A percentile compares a stretch with the other conserved stretches of the same genome.
These are phyloP conservation scores for Drosophila tsacasi DNA, from an alignment of 1,140 invertebrate genomes.

Conservation along the genomic window DNA sequence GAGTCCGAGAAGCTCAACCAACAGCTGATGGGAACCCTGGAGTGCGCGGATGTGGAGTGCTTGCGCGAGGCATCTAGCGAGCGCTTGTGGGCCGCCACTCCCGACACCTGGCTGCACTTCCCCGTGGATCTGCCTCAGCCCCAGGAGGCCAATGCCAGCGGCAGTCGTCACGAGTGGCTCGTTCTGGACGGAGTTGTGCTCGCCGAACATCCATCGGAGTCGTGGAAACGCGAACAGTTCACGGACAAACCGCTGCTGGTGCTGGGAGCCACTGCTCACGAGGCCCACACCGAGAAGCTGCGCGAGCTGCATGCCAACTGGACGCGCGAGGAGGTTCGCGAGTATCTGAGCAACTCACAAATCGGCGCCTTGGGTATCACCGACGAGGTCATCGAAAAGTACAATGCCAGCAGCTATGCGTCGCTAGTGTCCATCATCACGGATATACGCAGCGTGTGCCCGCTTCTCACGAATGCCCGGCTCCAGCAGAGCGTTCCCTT, in stretches of 20 bases:
- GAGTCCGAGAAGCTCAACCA: constrained; percentile 88
- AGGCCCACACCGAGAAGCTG: constrained; percentile 87
- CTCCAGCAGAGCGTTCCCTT: constrained; percentile 88
- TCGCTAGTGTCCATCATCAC: constrained; percentile 90
- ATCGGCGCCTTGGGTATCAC: constrained; percentile 88
- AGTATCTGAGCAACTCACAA: constrained; percentile 88
- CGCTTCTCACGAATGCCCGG: constrained; percentile 88
- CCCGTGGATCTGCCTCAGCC: constrained; percentile 87
- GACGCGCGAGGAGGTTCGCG: constrained; percentile 87
- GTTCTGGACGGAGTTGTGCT: constrained; percentile 90
- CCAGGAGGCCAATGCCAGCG: constrained; percentile 85
- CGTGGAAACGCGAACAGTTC: constrained; percentile 85
- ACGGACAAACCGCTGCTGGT: constrained; percentile 87
- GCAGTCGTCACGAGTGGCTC: constrained; percentile 90
- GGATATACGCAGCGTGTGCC: constrained; percentile 92
- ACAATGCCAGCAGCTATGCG: constrained; percentile 88
- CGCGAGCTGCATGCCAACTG: constrained; percentile 87
- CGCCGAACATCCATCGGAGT: constrained; percentile 88
- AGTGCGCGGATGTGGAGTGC: constrained; percentile 87
- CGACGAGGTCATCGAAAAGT: constrained; percentile 87
- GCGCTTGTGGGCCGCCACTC: constrained; percentile 89
- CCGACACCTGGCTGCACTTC: constrained; percentile 89
- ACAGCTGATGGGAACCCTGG: constrained; percentile 86
- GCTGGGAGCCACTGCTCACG: constrained; percentile 91
- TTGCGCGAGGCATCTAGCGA: constrained; percentile 87